A percentile compares a stretch with the other conserved stretches of the same genome.
These are phyloP conservation scores for Orthonyx spaldingii DNA, from an alignment of 2,113 vertebrate genomes.

Conservation along the genomic window DNA sequence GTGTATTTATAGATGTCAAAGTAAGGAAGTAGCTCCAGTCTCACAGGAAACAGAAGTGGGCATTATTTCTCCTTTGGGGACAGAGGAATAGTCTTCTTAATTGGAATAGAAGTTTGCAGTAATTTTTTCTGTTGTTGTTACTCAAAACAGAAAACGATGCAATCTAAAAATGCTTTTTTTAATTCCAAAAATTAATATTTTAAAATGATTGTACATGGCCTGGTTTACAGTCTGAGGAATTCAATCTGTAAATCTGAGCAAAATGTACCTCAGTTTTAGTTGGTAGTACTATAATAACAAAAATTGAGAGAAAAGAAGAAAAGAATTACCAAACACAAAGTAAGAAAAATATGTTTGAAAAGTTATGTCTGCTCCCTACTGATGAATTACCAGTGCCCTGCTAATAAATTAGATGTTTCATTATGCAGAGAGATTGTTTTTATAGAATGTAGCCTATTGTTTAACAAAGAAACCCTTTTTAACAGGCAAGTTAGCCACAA, in stretches of 20 bases:
- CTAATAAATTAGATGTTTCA: neutral
- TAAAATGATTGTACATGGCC: neutral
- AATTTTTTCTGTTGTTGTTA: neutral
- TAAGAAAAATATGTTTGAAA: neutral
- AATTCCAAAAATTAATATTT: neutral
- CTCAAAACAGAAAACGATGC: neutral
- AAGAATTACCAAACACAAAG: neutral
- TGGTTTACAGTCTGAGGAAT: neutral
- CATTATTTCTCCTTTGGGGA: neutral
- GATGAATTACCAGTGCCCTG: neutral
- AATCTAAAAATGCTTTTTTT: neutral
- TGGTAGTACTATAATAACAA: neutral
- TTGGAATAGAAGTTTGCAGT: neutral
- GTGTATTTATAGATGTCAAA: neutral
- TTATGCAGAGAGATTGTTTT: slow-evolving; percentile 20
- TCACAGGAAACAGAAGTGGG: neutral
- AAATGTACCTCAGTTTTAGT: neutral
- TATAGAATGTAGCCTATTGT: neutral
- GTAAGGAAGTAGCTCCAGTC: neutral
- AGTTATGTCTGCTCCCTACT: neutral
- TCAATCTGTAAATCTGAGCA: neutral
- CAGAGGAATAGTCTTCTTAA: neutral
- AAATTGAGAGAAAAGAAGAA: neutral
- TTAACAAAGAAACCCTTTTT: neutral
- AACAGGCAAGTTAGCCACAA: neutral